phyloP scores from a whole-genome alignment of 2,797 vertebrate genomes.

The Takifugu rubripes region DNA sequence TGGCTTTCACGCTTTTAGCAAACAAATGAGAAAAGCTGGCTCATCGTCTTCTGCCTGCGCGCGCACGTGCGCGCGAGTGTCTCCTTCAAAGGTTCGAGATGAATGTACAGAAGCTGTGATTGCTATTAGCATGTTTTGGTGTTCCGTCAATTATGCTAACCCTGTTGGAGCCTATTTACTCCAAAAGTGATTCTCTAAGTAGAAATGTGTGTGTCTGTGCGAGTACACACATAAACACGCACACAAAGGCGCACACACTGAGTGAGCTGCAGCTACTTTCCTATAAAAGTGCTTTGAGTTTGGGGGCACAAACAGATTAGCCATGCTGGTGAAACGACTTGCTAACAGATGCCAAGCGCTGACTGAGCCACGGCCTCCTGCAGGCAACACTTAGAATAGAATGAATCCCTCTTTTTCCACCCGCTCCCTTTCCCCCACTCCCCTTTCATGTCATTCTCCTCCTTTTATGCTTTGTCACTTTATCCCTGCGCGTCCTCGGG shows the following conservation, averaged over 20 bases:
- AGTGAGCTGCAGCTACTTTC: slow-evolving; percentile 28
- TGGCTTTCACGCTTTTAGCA: too few species aligned
- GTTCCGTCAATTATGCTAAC: slow-evolving; percentile 10
- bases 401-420: slow-evolving; percentile 30
- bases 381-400: slow-evolving; percentile 66
- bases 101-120: not conserved
- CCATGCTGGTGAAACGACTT: slow-evolving; percentile 61
- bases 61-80: not conserved
- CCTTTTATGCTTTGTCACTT: slow-evolving; percentile 56
- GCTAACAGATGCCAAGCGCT: slow-evolving; percentile 68
- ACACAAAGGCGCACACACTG: slow-evolving; percentile 15
- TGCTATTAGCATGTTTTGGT: slow-evolving; percentile 26
- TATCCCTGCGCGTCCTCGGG: slow-evolving; percentile 15
- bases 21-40: too few species aligned
- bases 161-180: not conserved
- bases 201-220: not conserved
- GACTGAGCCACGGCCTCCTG: slow-evolving; percentile 66
- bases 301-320: slow-evolving; percentile 64
- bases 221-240: slow-evolving; percentile 5
- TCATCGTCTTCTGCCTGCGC: not conserved
- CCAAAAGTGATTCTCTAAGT: slow-evolving; percentile 4
- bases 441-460: slow-evolving; percentile 48
- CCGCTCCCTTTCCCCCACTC: slow-evolving; percentile 29
- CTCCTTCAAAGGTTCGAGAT: too few species aligned
- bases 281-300: slow-evolving; percentile 63